These are phyloP conservation scores for Lamprotornis superbus DNA, from an alignment of 2,113 vertebrate genomes.

Conservation along the genomic window DNA sequence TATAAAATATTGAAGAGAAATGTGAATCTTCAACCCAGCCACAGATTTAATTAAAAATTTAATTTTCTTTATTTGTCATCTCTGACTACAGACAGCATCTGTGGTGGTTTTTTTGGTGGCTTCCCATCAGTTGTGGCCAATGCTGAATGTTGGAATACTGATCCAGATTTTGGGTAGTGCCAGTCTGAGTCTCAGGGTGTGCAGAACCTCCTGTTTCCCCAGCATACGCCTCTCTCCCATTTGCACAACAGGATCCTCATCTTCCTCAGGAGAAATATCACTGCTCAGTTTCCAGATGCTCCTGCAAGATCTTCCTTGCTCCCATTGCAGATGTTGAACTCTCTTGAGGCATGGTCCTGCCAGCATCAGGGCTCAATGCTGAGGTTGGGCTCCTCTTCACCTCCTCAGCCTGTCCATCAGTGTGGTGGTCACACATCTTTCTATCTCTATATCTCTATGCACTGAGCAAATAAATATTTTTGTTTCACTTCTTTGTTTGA, in stretches of 20 bases:
- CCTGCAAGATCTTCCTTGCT: neutral
- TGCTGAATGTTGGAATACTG: neutral
- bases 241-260: neutral
- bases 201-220: neutral
- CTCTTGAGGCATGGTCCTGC: neutral
- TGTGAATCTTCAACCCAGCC: neutral
- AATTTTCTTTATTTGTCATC: neutral
- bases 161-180: neutral
- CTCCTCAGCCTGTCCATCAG: neutral
- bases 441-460: neutral
- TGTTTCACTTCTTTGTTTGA: neutral
- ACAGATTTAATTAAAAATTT: neutral
- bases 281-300: neutral
- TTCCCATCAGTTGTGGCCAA: neutral
- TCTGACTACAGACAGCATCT: neutral
- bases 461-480: neutral
- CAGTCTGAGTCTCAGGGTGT: neutral
- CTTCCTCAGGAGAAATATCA: neutral
- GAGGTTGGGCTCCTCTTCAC: neutral
- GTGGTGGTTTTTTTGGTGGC: neutral
- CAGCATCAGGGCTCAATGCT: fast-evolving
- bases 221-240: neutral
- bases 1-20: neutral
- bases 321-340: neutral
- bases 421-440: neutral